These are phyloP conservation scores for Scolopax bukidnonensis DNA, from an alignment of 2,797 vertebrate species.

Conservation along the genomic window DNA sequence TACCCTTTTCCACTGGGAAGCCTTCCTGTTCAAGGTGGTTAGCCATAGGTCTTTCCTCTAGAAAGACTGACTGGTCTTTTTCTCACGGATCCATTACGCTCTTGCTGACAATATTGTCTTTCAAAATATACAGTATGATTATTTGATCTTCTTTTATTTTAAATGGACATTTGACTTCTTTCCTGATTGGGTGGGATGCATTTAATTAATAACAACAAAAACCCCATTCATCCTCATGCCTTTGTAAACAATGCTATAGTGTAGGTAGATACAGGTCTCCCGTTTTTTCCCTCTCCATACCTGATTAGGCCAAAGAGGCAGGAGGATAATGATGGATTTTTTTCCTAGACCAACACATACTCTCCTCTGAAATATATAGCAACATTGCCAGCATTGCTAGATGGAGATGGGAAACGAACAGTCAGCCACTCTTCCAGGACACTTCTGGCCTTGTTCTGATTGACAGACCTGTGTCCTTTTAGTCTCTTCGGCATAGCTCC, in stretches of 20 bases:
- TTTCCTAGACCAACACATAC: background rate
- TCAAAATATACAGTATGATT: background rate
- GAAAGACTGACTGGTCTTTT: background rate
- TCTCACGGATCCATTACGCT: background rate
- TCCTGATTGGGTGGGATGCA: background rate
- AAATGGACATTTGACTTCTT: background rate
- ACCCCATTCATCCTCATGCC: background rate
- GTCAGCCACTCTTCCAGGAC: background rate
- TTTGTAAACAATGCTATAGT: background rate
- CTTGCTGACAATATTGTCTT: background rate
- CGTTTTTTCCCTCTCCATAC: background rate
- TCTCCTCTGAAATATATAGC: conserved; percentile 21
- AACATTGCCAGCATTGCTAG: background rate
- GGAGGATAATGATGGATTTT: background rate
- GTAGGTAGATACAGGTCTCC: background rate
- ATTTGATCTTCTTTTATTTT: conserved; percentile 29
- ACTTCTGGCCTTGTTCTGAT: background rate
- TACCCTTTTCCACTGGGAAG: background rate
- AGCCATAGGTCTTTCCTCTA: background rate
- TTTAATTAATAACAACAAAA: background rate
- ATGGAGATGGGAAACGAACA: conserved; percentile 15
- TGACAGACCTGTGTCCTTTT: background rate
- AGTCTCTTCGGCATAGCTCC: background rate
- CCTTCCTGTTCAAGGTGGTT: background rate
- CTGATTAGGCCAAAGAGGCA: background rate